Conservation (phyloP, 2,888 invertebrate species). For the Habrosyne pyritoides region DNA sequence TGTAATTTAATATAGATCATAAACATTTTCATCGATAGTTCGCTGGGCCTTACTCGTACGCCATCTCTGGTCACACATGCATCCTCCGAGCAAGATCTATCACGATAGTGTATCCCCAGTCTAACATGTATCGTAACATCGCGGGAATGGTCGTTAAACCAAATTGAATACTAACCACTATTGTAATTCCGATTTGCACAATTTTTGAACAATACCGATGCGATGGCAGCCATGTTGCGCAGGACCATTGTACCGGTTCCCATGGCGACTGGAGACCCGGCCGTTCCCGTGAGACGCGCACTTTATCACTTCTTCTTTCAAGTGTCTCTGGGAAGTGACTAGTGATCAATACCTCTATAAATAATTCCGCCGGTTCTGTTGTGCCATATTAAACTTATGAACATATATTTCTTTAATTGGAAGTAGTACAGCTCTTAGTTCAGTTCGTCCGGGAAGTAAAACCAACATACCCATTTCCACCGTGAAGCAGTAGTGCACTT, state of each 20-base stretch:
- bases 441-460: too few relatives aligned
- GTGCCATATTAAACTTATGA: too few relatives aligned
- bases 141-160: slow-evolving; percentile 15
- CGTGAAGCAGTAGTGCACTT: too few relatives aligned
- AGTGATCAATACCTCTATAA: not conserved
- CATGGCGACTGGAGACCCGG: slow-evolving; percentile 19
- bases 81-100: not conserved
- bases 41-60: too few relatives aligned
- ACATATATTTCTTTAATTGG: too few relatives aligned
- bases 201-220: slow-evolving; percentile 42
- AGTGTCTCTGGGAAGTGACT: slow-evolving; percentile 3
- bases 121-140: slow-evolving; percentile 19
- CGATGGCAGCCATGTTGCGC: slow-evolving; percentile 32
- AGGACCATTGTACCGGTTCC: slow-evolving; percentile 39
- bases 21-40: too few relatives aligned
- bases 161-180: slow-evolving; percentile 11
- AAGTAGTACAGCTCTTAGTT: too few relatives aligned
- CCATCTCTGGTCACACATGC: too few relatives aligned
- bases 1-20: too few relatives aligned
- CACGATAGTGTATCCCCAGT: not conserved
- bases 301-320: slow-evolving; percentile 1
- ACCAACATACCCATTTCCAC: too few relatives aligned
- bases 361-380: too few relatives aligned
- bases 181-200: slow-evolving; percentile 30
- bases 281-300: slow-evolving; percentile 36